These are phyloP conservation scores for Stylophora pistillata DNA, from an alignment of 64 coral and sea anemone species.

Conservation along the genomic window DNA sequence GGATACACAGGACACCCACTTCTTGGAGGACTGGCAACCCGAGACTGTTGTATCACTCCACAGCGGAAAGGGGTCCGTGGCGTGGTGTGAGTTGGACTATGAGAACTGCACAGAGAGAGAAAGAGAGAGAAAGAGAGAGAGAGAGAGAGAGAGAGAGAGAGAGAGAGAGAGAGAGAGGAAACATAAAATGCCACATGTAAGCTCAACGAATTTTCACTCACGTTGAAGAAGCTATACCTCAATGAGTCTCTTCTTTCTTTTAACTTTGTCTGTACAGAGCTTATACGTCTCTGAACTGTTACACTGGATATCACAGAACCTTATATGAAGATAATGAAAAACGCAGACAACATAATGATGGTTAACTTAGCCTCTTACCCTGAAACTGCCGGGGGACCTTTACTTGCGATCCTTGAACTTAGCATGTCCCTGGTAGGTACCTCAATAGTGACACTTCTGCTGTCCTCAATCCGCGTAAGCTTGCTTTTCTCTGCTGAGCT, in stretches of 20 bases:
- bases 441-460: constrained; percentile 50
- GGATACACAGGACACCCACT: constrained; percentile 98
- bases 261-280: too few species aligned
- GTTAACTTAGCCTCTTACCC: constrained; percentile 51
- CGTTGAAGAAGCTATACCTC: too few species aligned
- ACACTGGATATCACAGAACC: too few species aligned
- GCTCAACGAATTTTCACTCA: too few species aligned
- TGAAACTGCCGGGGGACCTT: constrained; percentile 30
- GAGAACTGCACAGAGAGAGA: background rate
- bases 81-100: constrained; percentile 6
- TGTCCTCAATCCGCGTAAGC: background rate
- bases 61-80: constrained; percentile 89
- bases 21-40: constrained; percentile 49
- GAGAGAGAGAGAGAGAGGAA: too few species aligned
- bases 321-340: too few species aligned
- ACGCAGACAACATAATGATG: background rate
- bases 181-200: too few species aligned
- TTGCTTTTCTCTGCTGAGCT: constrained; percentile 59
- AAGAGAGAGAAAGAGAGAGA: background rate
- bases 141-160: too few species aligned
- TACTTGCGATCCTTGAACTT: constrained; percentile 7
- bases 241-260: too few species aligned
- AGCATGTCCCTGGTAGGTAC: constrained; percentile 51
- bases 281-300: too few species aligned
- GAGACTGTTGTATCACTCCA: constrained; percentile 73